Evolutionary conservation across 1,140 invertebrate species (phyloP).

Genomic region (Ctenoplectra terminalis): DNA sequence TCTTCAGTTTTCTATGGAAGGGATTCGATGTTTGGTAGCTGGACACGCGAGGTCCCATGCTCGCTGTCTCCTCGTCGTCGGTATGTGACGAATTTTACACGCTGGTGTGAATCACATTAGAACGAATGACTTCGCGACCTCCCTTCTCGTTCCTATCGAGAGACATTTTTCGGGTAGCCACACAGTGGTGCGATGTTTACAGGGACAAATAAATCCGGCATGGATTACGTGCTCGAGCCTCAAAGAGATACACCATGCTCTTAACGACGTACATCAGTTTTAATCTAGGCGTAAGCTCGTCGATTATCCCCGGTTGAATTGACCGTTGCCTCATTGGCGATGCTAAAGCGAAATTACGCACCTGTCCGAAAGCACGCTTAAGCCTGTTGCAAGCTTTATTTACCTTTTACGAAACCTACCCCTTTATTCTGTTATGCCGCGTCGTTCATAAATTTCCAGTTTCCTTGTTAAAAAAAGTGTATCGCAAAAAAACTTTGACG

Average conservation of each 20-base stretch:
- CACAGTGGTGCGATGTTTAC: constrained; percentile 30
- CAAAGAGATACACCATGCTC: neutral
- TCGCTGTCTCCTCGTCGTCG: constrained; percentile 44
- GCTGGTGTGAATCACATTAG: constrained; percentile 70
- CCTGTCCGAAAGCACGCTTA: constrained; percentile 16
- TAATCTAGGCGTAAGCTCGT: constrained; percentile 34
- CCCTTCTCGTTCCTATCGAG: constrained; percentile 54
- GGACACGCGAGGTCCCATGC: constrained; percentile 31
- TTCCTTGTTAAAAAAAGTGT: no score
- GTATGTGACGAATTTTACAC: constrained; percentile 72
- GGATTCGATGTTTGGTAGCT: constrained; percentile 18
- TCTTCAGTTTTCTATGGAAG: neutral
- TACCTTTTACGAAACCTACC: neutral
- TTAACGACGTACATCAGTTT: constrained; percentile 17
- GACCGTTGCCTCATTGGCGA: constrained; percentile 3
- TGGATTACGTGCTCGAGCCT: neutral
- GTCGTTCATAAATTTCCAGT: no score
- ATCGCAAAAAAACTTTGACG: no score
- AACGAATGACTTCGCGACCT: constrained; percentile 57
- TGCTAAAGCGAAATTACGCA: constrained; percentile 55
- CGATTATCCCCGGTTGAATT: constrained; percentile 26
- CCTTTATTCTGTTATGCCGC: no score
- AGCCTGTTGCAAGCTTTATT: no score
- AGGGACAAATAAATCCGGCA: constrained; percentile 36
- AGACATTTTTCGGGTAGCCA: constrained; percentile 51